These are phyloP conservation scores for Theonella swinhoei DNA, from an alignment of 37 sponge, comb jelly and placozoan species.

Conservation along the genomic window DNA sequence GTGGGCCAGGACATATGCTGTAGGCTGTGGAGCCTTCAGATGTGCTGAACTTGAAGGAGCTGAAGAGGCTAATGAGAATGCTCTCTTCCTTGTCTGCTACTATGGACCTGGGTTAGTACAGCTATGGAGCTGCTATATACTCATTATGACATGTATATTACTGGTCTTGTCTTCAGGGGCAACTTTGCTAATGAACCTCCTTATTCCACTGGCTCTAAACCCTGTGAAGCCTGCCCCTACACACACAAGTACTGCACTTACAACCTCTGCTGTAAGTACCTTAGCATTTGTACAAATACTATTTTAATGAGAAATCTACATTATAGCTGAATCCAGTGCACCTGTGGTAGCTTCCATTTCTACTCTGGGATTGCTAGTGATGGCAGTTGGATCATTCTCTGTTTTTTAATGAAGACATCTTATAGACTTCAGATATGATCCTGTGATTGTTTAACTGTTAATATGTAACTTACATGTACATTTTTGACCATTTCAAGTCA, in stretches of 20 bases:
- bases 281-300: neutral
- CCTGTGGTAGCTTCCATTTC: neutral
- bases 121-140: too few species aligned
- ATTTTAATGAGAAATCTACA: too few species aligned
- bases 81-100: slow-evolving; percentile 59
- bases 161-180: neutral
- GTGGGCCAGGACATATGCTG: slow-evolving; percentile 45
- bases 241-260: neutral
- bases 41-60: slow-evolving; percentile 43
- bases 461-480: too few species aligned
- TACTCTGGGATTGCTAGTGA: neutral
- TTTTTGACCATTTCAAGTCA: too few species aligned
- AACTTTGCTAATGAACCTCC: neutral
- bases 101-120: slow-evolving; percentile 63
- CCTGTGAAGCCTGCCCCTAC: neutral
- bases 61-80: slow-evolving; percentile 32
- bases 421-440: too few species aligned
- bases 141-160: too few species aligned
- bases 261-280: neutral
- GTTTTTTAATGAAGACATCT: neutral
- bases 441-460: too few species aligned
- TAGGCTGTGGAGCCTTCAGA: slow-evolving; percentile 55
- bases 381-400: neutral
- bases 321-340: neutral
- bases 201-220: neutral